Evolutionary conservation across 2,888 invertebrate genomes (phyloP).

Genomic region (Acanthoscelides obtectus): DNA sequence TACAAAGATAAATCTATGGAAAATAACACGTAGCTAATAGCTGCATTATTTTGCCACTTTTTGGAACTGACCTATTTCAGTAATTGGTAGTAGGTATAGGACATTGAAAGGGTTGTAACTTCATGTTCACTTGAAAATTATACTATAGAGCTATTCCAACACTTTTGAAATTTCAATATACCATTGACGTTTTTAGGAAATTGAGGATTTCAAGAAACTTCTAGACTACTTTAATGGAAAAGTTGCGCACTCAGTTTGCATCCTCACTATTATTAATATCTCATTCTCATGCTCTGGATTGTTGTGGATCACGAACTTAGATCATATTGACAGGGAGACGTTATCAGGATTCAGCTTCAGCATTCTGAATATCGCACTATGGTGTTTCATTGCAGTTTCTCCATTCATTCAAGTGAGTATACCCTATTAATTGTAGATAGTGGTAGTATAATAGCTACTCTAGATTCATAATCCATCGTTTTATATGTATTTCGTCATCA

Average conservation of each 20-base stretch:
- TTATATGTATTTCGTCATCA: no score
- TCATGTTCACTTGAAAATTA: no score
- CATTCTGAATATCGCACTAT: slow-evolving; percentile 57
- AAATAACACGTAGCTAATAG: no score
- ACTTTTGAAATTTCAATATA: no score
- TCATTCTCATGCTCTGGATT: slow-evolving; percentile 68
- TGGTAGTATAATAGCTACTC: neutral
- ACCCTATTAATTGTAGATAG: neutral
- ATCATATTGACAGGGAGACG: slow-evolving; percentile 56
- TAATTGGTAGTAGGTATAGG: no score
- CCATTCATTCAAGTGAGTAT: slow-evolving; percentile 65
- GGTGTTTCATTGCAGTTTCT: slow-evolving; percentile 60
- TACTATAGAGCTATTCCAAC: no score
- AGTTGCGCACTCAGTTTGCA: slow-evolving; percentile 69
- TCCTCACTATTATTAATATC: slow-evolving; percentile 70
- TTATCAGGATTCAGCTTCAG: slow-evolving; percentile 58
- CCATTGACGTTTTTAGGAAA: slow-evolving; percentile 53
- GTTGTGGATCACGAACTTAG: slow-evolving; percentile 61
- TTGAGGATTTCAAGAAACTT: slow-evolving; percentile 73
- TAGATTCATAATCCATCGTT: neutral
- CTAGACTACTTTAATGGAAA: slow-evolving; percentile 73
- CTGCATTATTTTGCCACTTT: no score
- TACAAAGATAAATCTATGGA: no score
- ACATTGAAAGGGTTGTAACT: no score
- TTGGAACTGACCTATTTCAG: no score